Evolutionary conservation across 2,888 invertebrate genomes (phyloP).

Genomic region (Chesias legatella): DNA sequence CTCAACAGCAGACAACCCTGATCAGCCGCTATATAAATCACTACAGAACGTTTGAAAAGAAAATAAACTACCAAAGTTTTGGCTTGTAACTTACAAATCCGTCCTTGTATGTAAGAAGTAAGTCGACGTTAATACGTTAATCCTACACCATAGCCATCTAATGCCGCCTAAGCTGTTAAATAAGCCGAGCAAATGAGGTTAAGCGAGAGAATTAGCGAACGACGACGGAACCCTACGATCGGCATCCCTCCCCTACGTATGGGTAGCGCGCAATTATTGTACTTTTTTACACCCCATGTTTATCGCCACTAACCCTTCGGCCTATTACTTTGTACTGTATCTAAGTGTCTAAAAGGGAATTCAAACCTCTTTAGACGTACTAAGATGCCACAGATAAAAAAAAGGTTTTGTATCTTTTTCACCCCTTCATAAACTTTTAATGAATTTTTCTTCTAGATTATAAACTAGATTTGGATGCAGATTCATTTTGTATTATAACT

Average conservation of each 20-base stretch:
- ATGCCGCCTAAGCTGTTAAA: conserved; percentile 44
- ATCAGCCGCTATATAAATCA: too few species aligned
- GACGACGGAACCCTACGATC: conserved; percentile 48
- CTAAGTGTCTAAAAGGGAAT: conserved; percentile 13
- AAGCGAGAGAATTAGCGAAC: conserved; percentile 53
- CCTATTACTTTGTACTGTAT: conserved; percentile 23
- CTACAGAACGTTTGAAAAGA: too few species aligned
- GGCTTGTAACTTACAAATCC: too few species aligned
- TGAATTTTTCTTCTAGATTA: too few species aligned
- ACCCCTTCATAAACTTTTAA: too few species aligned
- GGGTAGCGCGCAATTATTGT: conserved; percentile 39
- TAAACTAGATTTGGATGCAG: too few species aligned
- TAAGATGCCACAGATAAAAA: too few species aligned
- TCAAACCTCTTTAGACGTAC: too few species aligned
- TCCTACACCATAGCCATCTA: conserved; percentile 35
- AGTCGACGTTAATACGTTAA: conserved; percentile 31
- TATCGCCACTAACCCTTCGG: conserved; percentile 20
- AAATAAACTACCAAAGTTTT: too few species aligned
- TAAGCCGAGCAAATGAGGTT: conserved; percentile 64
- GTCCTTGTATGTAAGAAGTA: conserved; percentile 1
- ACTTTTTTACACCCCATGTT: conserved; percentile 39
- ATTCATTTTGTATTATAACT: too few species aligned
- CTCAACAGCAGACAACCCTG: too few species aligned
- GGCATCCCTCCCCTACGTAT: conserved; percentile 34
- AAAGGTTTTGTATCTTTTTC: too few species aligned